A percentile compares a stretch with the other conserved stretches of the same genome.
phyloP scores from a whole-genome alignment of 30 jellyfish, hydroid and myxozoan genomes.

The Hydractinia symbiolongicarpus region DNA sequence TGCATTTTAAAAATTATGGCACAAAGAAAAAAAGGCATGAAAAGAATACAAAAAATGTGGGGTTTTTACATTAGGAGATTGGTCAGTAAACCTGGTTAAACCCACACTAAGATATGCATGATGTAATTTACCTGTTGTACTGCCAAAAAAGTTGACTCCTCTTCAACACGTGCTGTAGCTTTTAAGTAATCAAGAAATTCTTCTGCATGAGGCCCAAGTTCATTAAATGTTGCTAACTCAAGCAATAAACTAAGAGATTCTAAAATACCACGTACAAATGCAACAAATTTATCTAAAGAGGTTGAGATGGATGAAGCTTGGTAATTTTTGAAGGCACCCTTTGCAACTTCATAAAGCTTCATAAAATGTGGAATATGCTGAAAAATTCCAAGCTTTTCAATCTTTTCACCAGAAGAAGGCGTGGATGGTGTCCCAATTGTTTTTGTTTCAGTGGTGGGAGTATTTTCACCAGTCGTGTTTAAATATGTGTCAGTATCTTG shows the following conservation, averaged over 20 bases:
- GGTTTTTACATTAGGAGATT: no score
- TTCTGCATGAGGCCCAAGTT: slow-evolving; percentile 80
- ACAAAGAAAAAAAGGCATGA: no score
- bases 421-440: slow-evolving; percentile 25
- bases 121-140: slow-evolving; percentile 72
- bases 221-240: slow-evolving; percentile 86
- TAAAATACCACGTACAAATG: slow-evolving; percentile 71
- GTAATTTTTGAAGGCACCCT: slow-evolving; percentile 82
- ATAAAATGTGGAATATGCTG: slow-evolving; percentile 67
- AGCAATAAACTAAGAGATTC: slow-evolving; percentile 72
- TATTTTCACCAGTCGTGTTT: not conserved
- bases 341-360: slow-evolving; percentile 57
- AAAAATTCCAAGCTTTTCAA: slow-evolving; percentile 73
- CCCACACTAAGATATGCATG: not conserved
- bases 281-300: slow-evolving; percentile 61
- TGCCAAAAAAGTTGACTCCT: slow-evolving; percentile 73
- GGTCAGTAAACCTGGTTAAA: no score
- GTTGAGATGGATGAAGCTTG: slow-evolving; percentile 76
- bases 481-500: slow-evolving; percentile 14
- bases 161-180: slow-evolving; percentile 79
- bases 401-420: slow-evolving; percentile 48
- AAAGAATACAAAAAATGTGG: no score
- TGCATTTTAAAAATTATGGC: no score
- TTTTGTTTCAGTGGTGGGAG: slow-evolving; percentile 51
- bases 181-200: slow-evolving; percentile 78